A percentile compares a stretch with the other conserved stretches of the same genome.
Conservation (phyloP, 1,140 invertebrate genomes). For the Eumaeus atala region DNA sequence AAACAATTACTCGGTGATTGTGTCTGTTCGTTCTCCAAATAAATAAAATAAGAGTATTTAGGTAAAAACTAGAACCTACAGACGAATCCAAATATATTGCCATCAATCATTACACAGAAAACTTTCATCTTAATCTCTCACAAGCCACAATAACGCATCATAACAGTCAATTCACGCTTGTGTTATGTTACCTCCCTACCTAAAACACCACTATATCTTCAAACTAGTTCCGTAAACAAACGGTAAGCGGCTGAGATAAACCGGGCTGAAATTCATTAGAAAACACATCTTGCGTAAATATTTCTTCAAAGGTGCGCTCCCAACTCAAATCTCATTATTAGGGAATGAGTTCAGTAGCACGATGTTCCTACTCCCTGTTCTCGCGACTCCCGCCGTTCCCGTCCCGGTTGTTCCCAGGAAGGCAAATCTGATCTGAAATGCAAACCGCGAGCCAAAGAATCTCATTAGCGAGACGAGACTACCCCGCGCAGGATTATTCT, state of each 20-base stretch:
- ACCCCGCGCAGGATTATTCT: constrained; percentile 43
- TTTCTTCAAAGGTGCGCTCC: constrained; percentile 21
- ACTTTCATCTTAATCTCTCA: too few species aligned
- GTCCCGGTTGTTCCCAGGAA: constrained; percentile 12
- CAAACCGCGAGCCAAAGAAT: constrained; percentile 69
- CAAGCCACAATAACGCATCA: too few species aligned
- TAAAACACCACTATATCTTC: too few species aligned
- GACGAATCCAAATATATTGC: too few species aligned
- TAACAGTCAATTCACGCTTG: too few species aligned
- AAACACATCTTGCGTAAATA: constrained; percentile 8
- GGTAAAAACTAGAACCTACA: too few species aligned
- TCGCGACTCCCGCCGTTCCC: background rate
- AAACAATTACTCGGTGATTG: too few species aligned
- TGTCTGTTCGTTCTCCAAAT: too few species aligned
- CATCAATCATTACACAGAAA: too few species aligned
- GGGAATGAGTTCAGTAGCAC: constrained; percentile 38
- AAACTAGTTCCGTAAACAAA: background rate
- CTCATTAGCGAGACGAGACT: constrained; percentile 58
- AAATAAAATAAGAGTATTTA: too few species aligned
- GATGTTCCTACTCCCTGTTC: constrained; percentile 18
- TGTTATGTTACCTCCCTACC: too few species aligned
- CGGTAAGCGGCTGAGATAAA: too few species aligned
- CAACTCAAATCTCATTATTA: constrained; percentile 39
- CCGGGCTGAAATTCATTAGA: background rate
- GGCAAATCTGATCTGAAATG: constrained; percentile 62